These are phyloP conservation scores for Rachycentron canadum DNA, from an alignment of 2,797 vertebrate genomes.

Conservation along the genomic window DNA sequence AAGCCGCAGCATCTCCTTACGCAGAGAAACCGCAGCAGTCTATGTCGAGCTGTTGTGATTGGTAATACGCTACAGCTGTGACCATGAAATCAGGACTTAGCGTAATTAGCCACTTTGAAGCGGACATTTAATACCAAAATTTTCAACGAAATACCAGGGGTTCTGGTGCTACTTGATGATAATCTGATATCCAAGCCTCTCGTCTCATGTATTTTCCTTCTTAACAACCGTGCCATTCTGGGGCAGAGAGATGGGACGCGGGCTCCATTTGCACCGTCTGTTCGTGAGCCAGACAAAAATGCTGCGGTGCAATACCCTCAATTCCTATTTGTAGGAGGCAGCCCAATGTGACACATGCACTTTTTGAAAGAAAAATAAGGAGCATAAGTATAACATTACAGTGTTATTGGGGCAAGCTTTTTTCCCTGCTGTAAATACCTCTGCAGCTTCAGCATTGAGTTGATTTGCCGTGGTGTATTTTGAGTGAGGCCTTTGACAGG, in stretches of 20 bases:
- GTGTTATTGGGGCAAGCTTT: constrained; percentile 78
- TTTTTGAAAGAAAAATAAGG: constrained; percentile 82
- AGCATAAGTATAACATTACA: constrained; percentile 80
- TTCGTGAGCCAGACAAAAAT: constrained; percentile 80
- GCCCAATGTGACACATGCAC: constrained; percentile 78
- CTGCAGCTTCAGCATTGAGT: constrained; percentile 60
- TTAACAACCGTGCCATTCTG: constrained; percentile 75
- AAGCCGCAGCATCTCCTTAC: constrained; percentile 70
- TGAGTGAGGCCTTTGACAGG: constrained; percentile 64
- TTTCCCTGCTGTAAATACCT: constrained; percentile 67
- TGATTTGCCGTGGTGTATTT: constrained; percentile 64
- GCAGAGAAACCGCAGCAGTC: constrained; percentile 59
- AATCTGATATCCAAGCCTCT: constrained; percentile 85
- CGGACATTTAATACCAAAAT: constrained; percentile 87
- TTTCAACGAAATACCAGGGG: constrained; percentile 84
- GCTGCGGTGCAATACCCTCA: constrained; percentile 68
- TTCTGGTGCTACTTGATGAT: constrained; percentile 86
- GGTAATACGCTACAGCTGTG: constrained; percentile 87
- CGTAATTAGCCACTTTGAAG: constrained; percentile 88
- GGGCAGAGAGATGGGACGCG: constrained; percentile 67
- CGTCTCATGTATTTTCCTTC: constrained; percentile 79
- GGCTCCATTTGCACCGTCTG: constrained; percentile 81
- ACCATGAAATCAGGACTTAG: constrained; percentile 89
- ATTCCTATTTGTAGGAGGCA: constrained; percentile 73
- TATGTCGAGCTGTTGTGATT: constrained; percentile 81